Conservation (phyloP, 2,113 vertebrate genomes). For the Daubentonia madagascariensis region DNA sequence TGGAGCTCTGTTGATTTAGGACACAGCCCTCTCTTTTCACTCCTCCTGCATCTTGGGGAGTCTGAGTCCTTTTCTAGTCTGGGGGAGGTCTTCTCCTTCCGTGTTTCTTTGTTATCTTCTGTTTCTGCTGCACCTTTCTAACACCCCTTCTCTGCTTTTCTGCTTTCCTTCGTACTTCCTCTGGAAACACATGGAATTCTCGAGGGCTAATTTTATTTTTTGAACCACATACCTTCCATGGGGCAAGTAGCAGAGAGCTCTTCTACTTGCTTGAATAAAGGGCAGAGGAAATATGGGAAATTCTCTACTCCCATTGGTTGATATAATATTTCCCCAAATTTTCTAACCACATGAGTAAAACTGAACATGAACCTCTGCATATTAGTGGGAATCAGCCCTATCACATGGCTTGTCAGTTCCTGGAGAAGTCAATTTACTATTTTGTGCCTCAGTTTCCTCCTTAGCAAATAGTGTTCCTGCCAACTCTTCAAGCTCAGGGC, state of each 20-base stretch:
- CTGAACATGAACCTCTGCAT: not conserved
- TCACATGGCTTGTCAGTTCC: not conserved
- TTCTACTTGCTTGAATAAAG: not conserved
- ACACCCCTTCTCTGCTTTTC: not conserved
- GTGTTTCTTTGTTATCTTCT: not conserved
- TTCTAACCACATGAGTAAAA: not conserved
- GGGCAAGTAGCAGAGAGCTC: not conserved
- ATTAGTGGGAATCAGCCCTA: not conserved
- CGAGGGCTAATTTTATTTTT: not conserved
- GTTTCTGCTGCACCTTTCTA: not conserved
- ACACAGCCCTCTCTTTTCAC: not conserved
- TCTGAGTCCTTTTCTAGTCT: not conserved
- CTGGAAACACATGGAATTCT: not conserved
- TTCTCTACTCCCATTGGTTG: not conserved
- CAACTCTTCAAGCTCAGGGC: not conserved
- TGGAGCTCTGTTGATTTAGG: not conserved
- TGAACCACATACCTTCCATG: not conserved
- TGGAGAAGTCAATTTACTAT: not conserved
- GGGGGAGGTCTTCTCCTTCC: not conserved
- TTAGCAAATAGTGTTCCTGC: not conserved
- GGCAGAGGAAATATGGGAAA: not conserved
- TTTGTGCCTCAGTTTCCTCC: constrained; percentile 56
- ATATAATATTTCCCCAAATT: not conserved
- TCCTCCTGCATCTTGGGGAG: not conserved
- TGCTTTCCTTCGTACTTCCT: not conserved